Percentiles rank a stretch among this genome's conserved stretches.
Conservation (phyloP, 2,888 invertebrate species). For the Buathra laborator region DNA sequence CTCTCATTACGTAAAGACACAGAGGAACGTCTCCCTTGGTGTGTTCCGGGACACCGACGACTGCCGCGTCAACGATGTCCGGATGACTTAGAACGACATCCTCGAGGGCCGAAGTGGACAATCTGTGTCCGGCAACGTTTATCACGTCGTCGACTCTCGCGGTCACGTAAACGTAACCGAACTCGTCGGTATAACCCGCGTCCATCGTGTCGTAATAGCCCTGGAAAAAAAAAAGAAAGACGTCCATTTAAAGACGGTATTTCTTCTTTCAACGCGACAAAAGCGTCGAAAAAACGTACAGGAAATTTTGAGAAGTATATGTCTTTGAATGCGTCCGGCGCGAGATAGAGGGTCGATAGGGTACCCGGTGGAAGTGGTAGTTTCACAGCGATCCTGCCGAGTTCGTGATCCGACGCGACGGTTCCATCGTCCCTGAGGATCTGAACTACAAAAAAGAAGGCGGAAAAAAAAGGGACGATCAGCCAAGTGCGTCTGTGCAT, state of each 20-base stretch:
- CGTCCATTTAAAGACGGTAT: background rate
- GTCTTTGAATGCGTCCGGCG: constrained; percentile 92
- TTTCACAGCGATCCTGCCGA: constrained; percentile 94
- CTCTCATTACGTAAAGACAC: constrained; percentile 93
- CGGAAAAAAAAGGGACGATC: constrained; percentile 5
- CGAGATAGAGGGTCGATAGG: constrained; percentile 93
- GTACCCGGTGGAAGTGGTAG: constrained; percentile 96
- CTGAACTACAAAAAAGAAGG: constrained; percentile 86
- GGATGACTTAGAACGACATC: constrained; percentile 96
- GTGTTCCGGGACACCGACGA: constrained; percentile 95
- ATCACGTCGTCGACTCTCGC: constrained; percentile 97
- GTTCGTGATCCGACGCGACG: constrained; percentile 89
- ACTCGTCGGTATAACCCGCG: constrained; percentile 94
- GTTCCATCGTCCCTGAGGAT: constrained; percentile 90
- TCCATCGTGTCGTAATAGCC: constrained; percentile 98
- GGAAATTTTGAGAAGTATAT: constrained; percentile 94
- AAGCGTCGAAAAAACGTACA: constrained; percentile 86
- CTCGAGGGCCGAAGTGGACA: constrained; percentile 95
- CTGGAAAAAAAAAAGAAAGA: constrained; percentile 83
- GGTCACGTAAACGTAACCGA: constrained; percentile 95
- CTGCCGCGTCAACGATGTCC: constrained; percentile 94
- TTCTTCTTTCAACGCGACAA: background rate
- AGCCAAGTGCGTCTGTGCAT: background rate
- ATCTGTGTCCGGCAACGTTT: constrained; percentile 96
- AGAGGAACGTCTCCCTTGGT: constrained; percentile 97